phyloP scores from a whole-genome alignment of 2,888 invertebrate genomes.

The Leucoma salicis region DNA sequence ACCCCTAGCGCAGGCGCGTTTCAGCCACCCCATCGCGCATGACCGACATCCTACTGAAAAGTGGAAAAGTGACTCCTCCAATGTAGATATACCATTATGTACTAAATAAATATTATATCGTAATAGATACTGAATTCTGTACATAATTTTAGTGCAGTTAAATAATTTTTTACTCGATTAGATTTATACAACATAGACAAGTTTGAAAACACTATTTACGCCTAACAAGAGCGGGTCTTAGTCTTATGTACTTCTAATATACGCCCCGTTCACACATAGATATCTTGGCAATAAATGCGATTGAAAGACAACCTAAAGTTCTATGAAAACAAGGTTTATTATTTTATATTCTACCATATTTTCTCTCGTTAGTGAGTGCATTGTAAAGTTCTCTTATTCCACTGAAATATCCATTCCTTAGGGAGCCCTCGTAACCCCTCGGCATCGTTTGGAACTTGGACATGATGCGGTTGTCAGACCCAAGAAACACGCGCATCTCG shows the following conservation, averaged over 20 bases:
- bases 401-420: conserved; percentile 59
- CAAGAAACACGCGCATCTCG: conserved; percentile 69
- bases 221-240: conserved; percentile 10
- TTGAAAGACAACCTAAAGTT: conserved; percentile 25
- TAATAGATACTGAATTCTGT: conserved; percentile 59
- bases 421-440: conserved; percentile 48
- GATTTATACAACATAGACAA: conserved; percentile 27
- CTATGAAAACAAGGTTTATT: conserved; percentile 26
- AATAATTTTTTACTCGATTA: conserved; percentile 49
- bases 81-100: conserved; percentile 77
- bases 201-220: conserved; percentile 22
- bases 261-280: conserved; percentile 28
- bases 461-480: conserved; percentile 47
- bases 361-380: conserved; percentile 45
- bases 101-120: conserved; percentile 78
- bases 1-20: conserved; percentile 76
- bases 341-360: conserved; percentile 28
- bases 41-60: conserved; percentile 79
- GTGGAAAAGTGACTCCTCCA: conserved; percentile 81
- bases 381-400: conserved; percentile 63
- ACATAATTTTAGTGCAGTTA: conserved; percentile 65
- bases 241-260: conserved; percentile 31
- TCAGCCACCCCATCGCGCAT: conserved; percentile 60
- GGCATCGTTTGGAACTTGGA: conserved; percentile 60
- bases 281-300: conserved; percentile 17